Conservation (phyloP, 2,797 vertebrate genomes). For the Benthosema pterotum region DNA sequence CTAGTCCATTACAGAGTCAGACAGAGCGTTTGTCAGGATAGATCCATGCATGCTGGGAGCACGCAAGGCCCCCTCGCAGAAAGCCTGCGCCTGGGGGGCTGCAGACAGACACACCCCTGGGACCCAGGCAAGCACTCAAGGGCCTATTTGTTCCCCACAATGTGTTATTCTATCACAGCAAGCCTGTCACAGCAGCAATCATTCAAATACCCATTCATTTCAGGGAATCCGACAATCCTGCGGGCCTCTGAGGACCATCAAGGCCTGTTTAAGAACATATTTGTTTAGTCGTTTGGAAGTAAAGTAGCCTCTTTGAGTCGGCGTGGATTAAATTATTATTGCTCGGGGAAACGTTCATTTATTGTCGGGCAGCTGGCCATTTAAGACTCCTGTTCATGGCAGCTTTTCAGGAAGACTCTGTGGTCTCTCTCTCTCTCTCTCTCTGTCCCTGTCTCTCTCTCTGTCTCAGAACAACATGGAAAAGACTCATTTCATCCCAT, state of each 20-base stretch:
- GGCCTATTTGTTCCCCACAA: conserved; percentile 87
- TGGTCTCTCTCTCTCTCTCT: neutral
- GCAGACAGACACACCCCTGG: conserved; percentile 80
- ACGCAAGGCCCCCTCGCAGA: conserved; percentile 67
- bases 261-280: conserved; percentile 45
- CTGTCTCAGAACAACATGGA: too few relatives aligned
- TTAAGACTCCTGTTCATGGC: neutral
- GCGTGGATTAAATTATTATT: conserved; percentile 19
- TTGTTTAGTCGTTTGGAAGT: conserved; percentile 51
- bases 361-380: conserved; percentile 1
- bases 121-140: conserved; percentile 81
- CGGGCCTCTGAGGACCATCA: conserved; percentile 63
- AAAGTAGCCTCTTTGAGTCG: conserved; percentile 55
- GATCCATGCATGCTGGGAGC: conserved; percentile 75
- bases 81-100: conserved; percentile 78
- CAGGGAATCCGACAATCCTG: conserved; percentile 66
- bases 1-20: conserved; percentile 60
- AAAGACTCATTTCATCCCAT: too few relatives aligned
- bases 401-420: neutral
- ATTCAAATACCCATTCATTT: conserved; percentile 86
- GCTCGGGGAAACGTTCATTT: conserved; percentile 18
- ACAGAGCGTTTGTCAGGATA: conserved; percentile 76
- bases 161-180: conserved; percentile 86
- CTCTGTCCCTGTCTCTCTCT: too few relatives aligned
- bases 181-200: conserved; percentile 84